These are phyloP conservation scores for Drosophila ogumai DNA, from an alignment of 1,140 invertebrate species.

Conservation along the genomic window DNA sequence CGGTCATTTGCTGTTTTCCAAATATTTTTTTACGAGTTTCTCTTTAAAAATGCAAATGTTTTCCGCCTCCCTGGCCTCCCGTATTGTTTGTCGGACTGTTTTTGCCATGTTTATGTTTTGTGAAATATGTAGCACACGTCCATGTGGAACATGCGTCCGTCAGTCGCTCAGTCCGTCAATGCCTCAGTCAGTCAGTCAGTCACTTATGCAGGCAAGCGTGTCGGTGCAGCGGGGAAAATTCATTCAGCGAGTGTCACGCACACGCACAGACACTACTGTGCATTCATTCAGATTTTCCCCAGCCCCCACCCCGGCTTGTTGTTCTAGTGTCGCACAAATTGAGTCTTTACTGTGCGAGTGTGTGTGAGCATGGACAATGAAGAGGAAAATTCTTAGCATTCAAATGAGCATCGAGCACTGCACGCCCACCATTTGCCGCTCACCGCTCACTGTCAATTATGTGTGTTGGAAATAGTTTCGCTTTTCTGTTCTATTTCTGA, in stretches of 20 bases:
- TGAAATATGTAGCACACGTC: slow-evolving; percentile 57
- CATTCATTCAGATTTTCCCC: slow-evolving; percentile 13
- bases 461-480: slow-evolving; percentile 38
- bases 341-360: slow-evolving; percentile 54
- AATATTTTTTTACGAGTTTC: slow-evolving; percentile 51
- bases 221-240: slow-evolving; percentile 37
- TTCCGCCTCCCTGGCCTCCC: slow-evolving; percentile 5
- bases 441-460: slow-evolving; percentile 39
- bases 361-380: slow-evolving; percentile 26
- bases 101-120: slow-evolving; percentile 47
- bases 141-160: slow-evolving; percentile 40
- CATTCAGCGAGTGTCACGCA: slow-evolving; percentile 56
- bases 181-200: slow-evolving; percentile 19
- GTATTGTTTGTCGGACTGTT: slow-evolving; percentile 36
- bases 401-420: slow-evolving; percentile 64
- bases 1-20: slow-evolving; percentile 21
- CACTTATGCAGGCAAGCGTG: slow-evolving; percentile 44
- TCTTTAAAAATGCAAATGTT: slow-evolving; percentile 58
- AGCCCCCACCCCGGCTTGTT: slow-evolving; percentile 25
- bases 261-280: slow-evolving; percentile 10
- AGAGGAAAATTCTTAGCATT: slow-evolving; percentile 57
- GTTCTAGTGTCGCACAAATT: slow-evolving; percentile 59
- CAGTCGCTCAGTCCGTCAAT: slow-evolving; percentile 17
- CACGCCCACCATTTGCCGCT: slow-evolving; percentile 53
- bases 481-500: slow-evolving; percentile 69